These are phyloP conservation scores for Hololepta plana DNA, from an alignment of 2,888 invertebrate genomes.

Conservation along the genomic window DNA sequence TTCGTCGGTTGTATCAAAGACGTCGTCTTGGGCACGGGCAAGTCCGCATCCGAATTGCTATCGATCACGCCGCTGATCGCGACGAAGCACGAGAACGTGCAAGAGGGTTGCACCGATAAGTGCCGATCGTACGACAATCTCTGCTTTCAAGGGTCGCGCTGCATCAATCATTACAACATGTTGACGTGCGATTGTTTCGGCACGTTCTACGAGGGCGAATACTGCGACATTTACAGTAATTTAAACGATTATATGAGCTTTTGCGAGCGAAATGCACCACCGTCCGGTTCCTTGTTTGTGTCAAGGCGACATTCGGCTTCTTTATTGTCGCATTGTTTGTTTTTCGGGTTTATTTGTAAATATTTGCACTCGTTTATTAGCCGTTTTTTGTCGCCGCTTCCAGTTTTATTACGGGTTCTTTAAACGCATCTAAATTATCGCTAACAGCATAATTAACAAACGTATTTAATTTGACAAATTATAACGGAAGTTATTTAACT, in stretches of 20 bases:
- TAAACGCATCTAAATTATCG: no score
- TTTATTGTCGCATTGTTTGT: no score
- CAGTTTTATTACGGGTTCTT: no score
- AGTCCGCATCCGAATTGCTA: conserved; percentile 55
- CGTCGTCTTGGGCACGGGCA: conserved; percentile 70
- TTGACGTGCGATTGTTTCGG: conserved; percentile 88
- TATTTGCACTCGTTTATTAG: no score
- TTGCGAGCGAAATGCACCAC: not conserved
- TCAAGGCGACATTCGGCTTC: no score
- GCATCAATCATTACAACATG: conserved; percentile 82
- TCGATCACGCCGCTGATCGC: conserved; percentile 71
- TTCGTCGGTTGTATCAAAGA: conserved; percentile 85
- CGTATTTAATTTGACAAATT: no score
- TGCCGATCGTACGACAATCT: conserved; percentile 66
- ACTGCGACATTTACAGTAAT: conserved; percentile 83
- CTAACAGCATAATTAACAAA: no score
- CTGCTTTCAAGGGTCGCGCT: conserved; percentile 73
- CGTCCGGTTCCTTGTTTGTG: no score
- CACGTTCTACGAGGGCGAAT: conserved; percentile 77
- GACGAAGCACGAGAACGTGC: conserved; percentile 75
- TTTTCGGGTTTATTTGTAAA: no score
- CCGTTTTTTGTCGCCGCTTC: no score
- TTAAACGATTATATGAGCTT: conserved; percentile 12
- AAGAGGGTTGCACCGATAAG: conserved; percentile 74
- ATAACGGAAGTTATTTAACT: no score